Evolutionary conservation across 2,797 vertebrate species (phyloP), one percentile per base, ranked within the genome.

Genomic region (Florisuga fusca): DNA sequence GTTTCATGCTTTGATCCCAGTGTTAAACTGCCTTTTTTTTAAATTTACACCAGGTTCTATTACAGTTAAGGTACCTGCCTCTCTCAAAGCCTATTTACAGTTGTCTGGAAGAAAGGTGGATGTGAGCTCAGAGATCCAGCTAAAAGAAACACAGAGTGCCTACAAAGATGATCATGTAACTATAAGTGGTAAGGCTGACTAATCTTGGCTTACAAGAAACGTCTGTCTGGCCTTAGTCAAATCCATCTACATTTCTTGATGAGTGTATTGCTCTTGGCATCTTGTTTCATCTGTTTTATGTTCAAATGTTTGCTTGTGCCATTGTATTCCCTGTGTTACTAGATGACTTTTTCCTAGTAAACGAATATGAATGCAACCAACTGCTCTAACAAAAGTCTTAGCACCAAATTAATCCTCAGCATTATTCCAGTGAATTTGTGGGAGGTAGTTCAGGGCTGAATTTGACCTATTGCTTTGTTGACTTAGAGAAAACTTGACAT

Each of bases 1-100:
- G 8, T 43, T 64, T 76, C 10, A 5, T 89, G 81, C 63, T 91
- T 93, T 76, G 73, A 67, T 77, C 82, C 84, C n/a, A 46, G 22
- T 36, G 23, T 63, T 94, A 61, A 77, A 41, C 75, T 91, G 89
- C 92, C 75, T 76, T 95, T 82, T 94, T 18, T 89, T 91, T 88
- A 43, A 73, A 66, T 84, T 91, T 93, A 33, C 91, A 34, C 20
- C 87, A 99, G 99, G 99, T 58, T 97, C 97, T 31, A 98, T 99
- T 96, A 98, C 95, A 58, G 95, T 99, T 91, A 99, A 99, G 63
- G 98, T 99, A 26, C 98, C 99, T 15, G 96, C 98, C 45, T 98
- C 98, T 53, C 96, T 99, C 90, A 97, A 95, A 93, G 98, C 98
- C 57, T 96, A 97, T 74, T 96, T 99, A 90, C 95, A 98, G 77